Conservation (phyloP, 2,113 vertebrate species). For the Oophaga pumilio region DNA sequence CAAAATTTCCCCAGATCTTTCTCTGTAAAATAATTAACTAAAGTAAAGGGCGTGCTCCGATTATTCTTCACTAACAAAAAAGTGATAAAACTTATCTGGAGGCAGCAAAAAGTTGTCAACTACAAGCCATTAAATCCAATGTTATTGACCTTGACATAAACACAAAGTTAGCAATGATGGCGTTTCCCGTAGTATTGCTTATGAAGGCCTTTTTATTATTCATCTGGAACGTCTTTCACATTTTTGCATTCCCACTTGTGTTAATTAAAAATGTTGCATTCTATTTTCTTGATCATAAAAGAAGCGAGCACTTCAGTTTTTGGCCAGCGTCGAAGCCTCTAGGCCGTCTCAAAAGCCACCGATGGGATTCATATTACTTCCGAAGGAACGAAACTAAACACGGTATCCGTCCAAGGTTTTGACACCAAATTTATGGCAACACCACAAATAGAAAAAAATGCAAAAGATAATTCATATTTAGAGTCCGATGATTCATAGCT, state of each 20-base stretch:
- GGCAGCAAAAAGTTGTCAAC: background rate
- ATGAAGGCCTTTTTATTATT: slow-evolving; percentile 55
- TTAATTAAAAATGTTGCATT: slow-evolving; percentile 54
- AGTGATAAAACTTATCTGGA: slow-evolving; percentile 48
- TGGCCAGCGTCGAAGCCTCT: slow-evolving; percentile 40
- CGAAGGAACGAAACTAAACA: slow-evolving; percentile 14
- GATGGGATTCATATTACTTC: slow-evolving; percentile 30
- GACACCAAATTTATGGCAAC: slow-evolving; percentile 44
- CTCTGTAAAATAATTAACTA: background rate
- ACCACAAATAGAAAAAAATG: slow-evolving; percentile 15
- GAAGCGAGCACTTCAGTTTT: slow-evolving; percentile 1
- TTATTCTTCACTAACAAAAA: slow-evolving; percentile 47
- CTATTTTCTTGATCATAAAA: slow-evolving; percentile 51
- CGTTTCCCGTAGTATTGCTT: slow-evolving; percentile 31
- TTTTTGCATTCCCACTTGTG: slow-evolving; percentile 54
- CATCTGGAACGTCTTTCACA: slow-evolving; percentile 58
- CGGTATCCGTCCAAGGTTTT: slow-evolving; percentile 36
- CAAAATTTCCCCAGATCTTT: background rate
- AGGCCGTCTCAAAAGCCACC: slow-evolving; percentile 10
- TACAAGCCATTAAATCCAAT: slow-evolving; percentile 20
- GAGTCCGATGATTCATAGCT: background rate
- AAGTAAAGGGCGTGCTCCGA: slow-evolving; percentile 29
- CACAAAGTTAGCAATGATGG: background rate
- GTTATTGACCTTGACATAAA: slow-evolving; percentile 37
- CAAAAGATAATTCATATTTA: slow-evolving; percentile 27